Base-by-base conservation (phyloP, 2,113 vertebrate genomes). In the Cichladusa arquata region DNA sequence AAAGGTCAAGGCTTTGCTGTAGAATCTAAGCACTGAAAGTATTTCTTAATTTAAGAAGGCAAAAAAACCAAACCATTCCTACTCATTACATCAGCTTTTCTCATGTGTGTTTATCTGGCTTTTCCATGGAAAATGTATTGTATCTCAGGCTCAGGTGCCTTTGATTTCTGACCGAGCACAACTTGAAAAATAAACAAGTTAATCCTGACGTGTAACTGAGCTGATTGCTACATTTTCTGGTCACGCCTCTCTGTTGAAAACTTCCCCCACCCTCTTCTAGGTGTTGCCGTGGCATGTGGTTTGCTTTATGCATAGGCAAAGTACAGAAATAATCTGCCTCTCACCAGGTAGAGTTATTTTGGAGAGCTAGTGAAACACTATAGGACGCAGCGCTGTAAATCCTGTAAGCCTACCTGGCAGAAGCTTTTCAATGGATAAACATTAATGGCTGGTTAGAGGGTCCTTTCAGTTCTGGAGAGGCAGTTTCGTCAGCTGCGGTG, bases 221-320 rank as follows among this genome's bases (percentile, higher is more conserved):
- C 95, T 93, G 96, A 93, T 97, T 96, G 94, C 93, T 79, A 47
- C 96, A 95, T 92, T 94, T 89, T 95, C 84, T 92, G 71, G 74
- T 95, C 97, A 65, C 26, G 92, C 96, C 97, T 97, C 97, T 97
- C 97, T 96, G 96, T 97, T 60, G 93, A 95, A 97, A 97, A 96
- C 95, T 96, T 95, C 96, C 95, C 83, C 97, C 98, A 91, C 97
- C 96, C 98, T 97, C 91, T 95, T 94, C 86, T 95, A 98, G 98
- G 97, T 98, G 96, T 97, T 95, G 96, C 91, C 96, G 88, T 88
- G 95, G 94, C 96, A 88, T 92, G 94, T 95, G 97, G 95, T 83
- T 88, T 57, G 92, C 72, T 95, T 92, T 76, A 54, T 81, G 96
- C 79, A 92, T 93, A 50, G 88, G 42, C 94, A 94, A 92, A 81